Conservation (phyloP, 2,113 vertebrate species). For the Nicator chloris region DNA sequence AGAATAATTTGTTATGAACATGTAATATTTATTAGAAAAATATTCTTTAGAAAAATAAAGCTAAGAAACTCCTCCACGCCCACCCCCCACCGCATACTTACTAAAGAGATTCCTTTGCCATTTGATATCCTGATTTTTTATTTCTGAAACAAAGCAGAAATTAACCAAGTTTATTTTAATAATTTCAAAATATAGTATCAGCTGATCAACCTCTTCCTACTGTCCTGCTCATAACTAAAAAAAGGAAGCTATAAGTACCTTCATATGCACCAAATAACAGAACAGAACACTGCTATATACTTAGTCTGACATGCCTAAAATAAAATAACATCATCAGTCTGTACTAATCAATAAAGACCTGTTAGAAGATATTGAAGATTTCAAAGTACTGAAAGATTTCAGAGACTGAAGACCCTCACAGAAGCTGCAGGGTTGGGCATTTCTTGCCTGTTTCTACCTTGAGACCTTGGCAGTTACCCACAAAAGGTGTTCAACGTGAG, state of each 20-base stretch:
- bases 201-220: neutral
- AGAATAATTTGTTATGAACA: neutral
- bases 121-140: neutral
- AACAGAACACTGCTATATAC: neutral
- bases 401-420: neutral
- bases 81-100: too few species aligned
- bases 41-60: neutral
- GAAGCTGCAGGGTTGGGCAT: neutral
- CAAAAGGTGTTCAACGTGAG: neutral
- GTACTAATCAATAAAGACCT: neutral
- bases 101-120: neutral
- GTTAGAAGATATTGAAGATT: neutral
- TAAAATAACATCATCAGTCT: neutral
- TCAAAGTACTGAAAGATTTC: neutral
- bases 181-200: neutral
- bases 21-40: neutral
- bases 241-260: neutral
- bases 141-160: neutral
- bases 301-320: neutral
- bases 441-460: neutral
- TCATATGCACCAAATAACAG: neutral
- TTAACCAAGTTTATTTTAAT: neutral
- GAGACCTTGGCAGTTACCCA: neutral
- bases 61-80: accelerated
- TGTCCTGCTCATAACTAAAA: neutral